A percentile compares a stretch with the other conserved stretches of the same genome.
Conservation (phyloP, 2,797 vertebrate species). For the Tamandua tetradactyla region DNA sequence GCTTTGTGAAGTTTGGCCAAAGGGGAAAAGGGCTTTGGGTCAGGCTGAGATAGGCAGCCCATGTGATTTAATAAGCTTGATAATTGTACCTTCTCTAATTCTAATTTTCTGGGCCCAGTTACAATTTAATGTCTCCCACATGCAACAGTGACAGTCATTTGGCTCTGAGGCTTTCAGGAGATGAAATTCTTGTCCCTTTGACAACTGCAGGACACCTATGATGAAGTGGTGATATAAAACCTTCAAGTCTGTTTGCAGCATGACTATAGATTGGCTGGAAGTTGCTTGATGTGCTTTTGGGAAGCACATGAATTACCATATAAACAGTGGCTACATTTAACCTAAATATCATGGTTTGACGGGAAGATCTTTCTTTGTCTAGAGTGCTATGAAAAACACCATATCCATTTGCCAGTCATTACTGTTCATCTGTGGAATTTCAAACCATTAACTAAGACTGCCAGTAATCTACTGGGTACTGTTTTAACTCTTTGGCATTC, state of each 20-base stretch:
- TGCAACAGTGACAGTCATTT: not conserved
- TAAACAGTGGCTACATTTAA: not conserved
- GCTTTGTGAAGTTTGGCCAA: constrained; percentile 43
- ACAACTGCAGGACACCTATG: not conserved
- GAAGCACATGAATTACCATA: not conserved
- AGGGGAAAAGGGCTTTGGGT: not conserved
- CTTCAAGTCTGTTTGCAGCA: not conserved
- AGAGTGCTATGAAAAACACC: not conserved
- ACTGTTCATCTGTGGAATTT: not conserved
- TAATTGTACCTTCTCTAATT: constrained; percentile 50
- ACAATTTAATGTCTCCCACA: constrained; percentile 10
- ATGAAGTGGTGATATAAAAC: constrained; percentile 35
- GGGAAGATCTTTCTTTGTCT: constrained; percentile 23
- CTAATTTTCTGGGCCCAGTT: constrained; percentile 38
- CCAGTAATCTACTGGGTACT: not conserved
- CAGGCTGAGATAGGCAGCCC: not conserved
- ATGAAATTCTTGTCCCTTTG: constrained; percentile 44
- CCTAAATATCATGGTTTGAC: constrained; percentile 7
- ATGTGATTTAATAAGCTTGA: not conserved
- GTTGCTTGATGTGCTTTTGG: constrained; percentile 18
- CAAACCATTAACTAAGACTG: not conserved
- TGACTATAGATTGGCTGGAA: not conserved
- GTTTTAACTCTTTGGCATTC: constrained; percentile 19
- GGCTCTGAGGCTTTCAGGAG: constrained; percentile 35
- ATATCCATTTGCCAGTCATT: not conserved